Evolutionary conservation across 2,797 vertebrate genomes (phyloP).

Genomic region (Spea hammondii): DNA sequence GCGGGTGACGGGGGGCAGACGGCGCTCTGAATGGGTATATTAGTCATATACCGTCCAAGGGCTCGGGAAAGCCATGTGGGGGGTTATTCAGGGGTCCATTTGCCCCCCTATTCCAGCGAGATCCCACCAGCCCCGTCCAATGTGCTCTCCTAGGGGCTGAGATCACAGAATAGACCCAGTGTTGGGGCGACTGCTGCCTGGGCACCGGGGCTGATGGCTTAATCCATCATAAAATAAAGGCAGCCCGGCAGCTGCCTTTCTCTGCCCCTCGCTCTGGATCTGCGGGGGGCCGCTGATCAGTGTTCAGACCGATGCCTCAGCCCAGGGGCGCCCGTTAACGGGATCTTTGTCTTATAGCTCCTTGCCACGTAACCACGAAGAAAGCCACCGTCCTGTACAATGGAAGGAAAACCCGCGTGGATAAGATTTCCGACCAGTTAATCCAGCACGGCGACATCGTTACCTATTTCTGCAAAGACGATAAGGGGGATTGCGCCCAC

Average conservation of each 20-base stretch:
- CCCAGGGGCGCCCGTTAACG: neutral
- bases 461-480: constrained; percentile 82
- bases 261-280: no score
- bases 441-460: constrained; percentile 75
- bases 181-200: no score
- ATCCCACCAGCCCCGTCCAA: neutral
- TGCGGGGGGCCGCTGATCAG: neutral
- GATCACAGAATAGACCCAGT: no score
- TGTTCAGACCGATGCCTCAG: neutral
- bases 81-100: no score
- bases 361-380: constrained; percentile 75
- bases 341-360: constrained; percentile 66
- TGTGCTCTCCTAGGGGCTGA: neutral
- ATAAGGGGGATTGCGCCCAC: constrained; percentile 77
- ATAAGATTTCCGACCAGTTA: constrained; percentile 73
- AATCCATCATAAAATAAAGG: no score
- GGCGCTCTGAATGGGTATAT: no score
- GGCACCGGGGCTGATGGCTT: no score
- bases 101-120: no score
- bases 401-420: constrained; percentile 72
- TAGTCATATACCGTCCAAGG: no score
- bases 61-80: no score
- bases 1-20: no score
- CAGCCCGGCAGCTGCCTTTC: no score
- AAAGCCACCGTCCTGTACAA: constrained; percentile 82